These are phyloP conservation scores for Quadriops clusia DNA, from an alignment of 2,888 invertebrate species.

Conservation along the genomic window DNA sequence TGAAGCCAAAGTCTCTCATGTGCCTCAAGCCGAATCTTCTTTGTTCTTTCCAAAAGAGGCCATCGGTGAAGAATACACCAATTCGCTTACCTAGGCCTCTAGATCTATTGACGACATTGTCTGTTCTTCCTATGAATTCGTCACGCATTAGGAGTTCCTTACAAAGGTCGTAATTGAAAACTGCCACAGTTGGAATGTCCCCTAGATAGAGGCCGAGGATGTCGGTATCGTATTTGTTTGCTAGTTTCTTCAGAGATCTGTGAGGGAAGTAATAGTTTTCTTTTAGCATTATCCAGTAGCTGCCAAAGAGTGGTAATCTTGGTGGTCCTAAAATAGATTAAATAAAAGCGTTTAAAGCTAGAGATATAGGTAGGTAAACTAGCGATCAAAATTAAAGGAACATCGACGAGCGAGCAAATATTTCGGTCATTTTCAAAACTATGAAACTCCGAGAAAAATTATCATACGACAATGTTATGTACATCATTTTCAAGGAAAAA, in stretches of 20 bases:
- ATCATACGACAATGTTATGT: too few relatives aligned
- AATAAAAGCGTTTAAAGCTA: too few relatives aligned
- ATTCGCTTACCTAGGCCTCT: conserved; percentile 44
- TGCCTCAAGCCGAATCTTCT: conserved; percentile 53
- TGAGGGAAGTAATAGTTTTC: conserved; percentile 42
- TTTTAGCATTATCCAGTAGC: conserved; percentile 46
- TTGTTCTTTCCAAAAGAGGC: conserved; percentile 51
- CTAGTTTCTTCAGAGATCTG: conserved; percentile 38
- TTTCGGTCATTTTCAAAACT: too few relatives aligned
- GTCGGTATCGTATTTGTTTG: conserved; percentile 47
- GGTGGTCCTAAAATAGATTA: conserved; percentile 57
- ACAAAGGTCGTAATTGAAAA: conserved; percentile 42
- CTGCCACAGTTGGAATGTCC: conserved; percentile 36
- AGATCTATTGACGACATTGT: conserved; percentile 37
- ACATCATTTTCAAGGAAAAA: too few relatives aligned
- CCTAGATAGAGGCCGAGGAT: conserved; percentile 49
- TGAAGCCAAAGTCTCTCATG: conserved; percentile 57
- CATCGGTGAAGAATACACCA: conserved; percentile 58
- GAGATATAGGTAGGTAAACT: too few relatives aligned
- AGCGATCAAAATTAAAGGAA: too few relatives aligned
- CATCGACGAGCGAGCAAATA: too few relatives aligned
- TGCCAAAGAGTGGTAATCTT: conserved; percentile 49
- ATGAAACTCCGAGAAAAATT: too few relatives aligned
- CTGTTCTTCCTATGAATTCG: conserved; percentile 52
- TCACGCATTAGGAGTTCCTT: conserved; percentile 47